A percentile compares a stretch with the other conserved stretches of the same genome.
phyloP scores from a whole-genome alignment of 2,888 invertebrate species.

The Ptilodon capucinus region DNA sequence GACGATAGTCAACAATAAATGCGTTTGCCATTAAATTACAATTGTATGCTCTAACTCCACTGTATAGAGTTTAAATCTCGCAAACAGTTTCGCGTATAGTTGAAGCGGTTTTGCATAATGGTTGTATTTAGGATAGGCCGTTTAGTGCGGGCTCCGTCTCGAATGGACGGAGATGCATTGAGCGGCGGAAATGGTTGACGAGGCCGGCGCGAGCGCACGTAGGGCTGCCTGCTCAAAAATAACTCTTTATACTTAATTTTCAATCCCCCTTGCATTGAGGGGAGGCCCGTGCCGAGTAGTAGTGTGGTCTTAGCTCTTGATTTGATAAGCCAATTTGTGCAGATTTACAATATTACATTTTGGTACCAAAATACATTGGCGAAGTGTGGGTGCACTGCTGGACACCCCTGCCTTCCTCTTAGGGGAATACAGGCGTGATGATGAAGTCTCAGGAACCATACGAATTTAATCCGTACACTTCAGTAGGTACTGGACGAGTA shows the following conservation, averaged over 20 bases:
- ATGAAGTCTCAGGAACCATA: too few species aligned
- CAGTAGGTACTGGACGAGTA: too few species aligned
- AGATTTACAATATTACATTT: too few species aligned
- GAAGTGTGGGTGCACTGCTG: too few species aligned
- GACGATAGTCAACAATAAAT: too few species aligned
- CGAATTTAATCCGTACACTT: too few species aligned
- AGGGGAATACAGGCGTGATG: too few species aligned
- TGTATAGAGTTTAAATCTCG: background rate
- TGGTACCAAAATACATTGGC: too few species aligned
- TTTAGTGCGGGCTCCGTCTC: slow-evolving; percentile 42
- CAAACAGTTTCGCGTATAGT: background rate
- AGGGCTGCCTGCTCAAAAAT: background rate
- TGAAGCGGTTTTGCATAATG: slow-evolving; percentile 1
- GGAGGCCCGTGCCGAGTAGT: background rate
- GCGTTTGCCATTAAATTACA: background rate
- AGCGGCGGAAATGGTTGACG: slow-evolving; percentile 36
- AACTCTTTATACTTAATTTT: too few species aligned
- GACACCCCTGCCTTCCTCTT: too few species aligned
- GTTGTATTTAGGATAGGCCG: slow-evolving; percentile 32
- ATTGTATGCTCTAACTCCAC: background rate
- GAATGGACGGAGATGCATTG: slow-evolving; percentile 48
- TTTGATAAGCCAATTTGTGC: too few species aligned
- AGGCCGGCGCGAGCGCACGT: slow-evolving; percentile 2
- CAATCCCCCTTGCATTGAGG: background rate
- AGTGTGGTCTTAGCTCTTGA: too few species aligned